Evolutionary conservation across 2,113 vertebrate species (phyloP).

Genomic region (Nannospalax galili): DNA sequence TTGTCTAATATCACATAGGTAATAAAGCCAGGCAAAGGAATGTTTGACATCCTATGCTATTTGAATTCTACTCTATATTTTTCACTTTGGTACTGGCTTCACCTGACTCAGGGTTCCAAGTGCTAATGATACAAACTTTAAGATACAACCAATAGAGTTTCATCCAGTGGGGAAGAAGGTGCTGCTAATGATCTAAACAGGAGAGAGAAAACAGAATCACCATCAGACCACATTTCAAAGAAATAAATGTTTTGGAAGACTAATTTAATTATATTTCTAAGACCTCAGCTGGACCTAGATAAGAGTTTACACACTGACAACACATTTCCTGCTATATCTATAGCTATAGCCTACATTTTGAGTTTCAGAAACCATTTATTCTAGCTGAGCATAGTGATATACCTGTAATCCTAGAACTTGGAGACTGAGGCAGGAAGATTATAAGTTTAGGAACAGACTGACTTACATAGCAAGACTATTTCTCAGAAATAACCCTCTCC

Average conservation of each 20-base stretch:
- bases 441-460: not conserved
- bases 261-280: constrained; percentile 14
- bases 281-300: not conserved
- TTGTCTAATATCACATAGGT: not conserved
- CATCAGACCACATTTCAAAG: not conserved
- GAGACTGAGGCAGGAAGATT: not conserved
- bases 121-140: not conserved
- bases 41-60: not conserved
- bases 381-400: not conserved
- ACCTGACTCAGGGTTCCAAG: not conserved
- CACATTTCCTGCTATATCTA: not conserved
- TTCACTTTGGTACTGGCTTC: constrained; percentile 6
- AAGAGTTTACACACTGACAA: not conserved
- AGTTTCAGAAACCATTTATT: constrained; percentile 39
- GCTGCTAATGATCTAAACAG: not conserved
- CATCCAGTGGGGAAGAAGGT: not conserved
- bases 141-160: not conserved
- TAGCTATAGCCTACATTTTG: not conserved
- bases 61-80: not conserved
- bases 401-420: not conserved
- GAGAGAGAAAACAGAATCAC: not conserved
- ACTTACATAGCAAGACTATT: not conserved
- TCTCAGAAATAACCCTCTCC: not conserved
- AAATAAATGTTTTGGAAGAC: constrained; percentile 31
- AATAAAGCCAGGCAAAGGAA: not conserved